A percentile compares a stretch with the other conserved stretches of the same genome.
These are phyloP conservation scores for Xyliphius kryptos DNA, from an alignment of 2,113 vertebrate species.

Conservation along the genomic window DNA sequence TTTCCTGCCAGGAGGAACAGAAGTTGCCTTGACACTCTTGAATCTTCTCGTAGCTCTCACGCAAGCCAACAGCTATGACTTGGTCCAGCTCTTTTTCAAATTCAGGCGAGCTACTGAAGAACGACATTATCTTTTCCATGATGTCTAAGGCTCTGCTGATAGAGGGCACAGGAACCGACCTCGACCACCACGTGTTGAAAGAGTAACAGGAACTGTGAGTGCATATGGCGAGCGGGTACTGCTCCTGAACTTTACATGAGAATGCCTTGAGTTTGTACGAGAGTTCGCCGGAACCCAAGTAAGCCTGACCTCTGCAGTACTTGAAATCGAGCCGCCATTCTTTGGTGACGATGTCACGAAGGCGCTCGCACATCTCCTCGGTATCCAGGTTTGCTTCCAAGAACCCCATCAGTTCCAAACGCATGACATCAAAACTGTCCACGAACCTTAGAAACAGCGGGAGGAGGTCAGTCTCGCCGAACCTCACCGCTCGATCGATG, in stretches of 20 bases:
- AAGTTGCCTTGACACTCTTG: conserved; percentile 79
- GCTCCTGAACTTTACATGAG: conserved; percentile 84
- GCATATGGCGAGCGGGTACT: conserved; percentile 84
- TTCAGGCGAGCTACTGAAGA: conserved; percentile 72
- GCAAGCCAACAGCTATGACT: conserved; percentile 73
- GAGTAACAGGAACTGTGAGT: conserved; percentile 87
- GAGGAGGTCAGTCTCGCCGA: conserved; percentile 78
- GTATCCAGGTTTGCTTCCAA: conserved; percentile 75
- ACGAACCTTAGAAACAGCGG: conserved; percentile 86
- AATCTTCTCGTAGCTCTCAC: conserved; percentile 76
- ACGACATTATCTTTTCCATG: conserved; percentile 77
- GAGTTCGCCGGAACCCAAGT: conserved; percentile 83
- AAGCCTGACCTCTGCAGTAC: conserved; percentile 89
- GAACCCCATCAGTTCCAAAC: conserved; percentile 85
- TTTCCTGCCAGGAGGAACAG: conserved; percentile 77
- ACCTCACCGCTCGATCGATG: conserved; percentile 79
- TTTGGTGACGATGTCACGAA: conserved; percentile 73
- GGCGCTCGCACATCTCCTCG: conserved; percentile 70
- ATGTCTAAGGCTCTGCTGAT: conserved; percentile 77
- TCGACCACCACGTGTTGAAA: conserved; percentile 90
- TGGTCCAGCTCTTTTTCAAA: conserved; percentile 79
- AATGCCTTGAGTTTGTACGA: conserved; percentile 90
- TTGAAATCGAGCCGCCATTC: conserved; percentile 88
- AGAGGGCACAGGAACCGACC: conserved; percentile 77
- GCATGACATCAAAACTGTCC: conserved; percentile 84